phyloP scores from a whole-genome alignment of 2,113 vertebrate species.

The Otus sunia region DNA sequence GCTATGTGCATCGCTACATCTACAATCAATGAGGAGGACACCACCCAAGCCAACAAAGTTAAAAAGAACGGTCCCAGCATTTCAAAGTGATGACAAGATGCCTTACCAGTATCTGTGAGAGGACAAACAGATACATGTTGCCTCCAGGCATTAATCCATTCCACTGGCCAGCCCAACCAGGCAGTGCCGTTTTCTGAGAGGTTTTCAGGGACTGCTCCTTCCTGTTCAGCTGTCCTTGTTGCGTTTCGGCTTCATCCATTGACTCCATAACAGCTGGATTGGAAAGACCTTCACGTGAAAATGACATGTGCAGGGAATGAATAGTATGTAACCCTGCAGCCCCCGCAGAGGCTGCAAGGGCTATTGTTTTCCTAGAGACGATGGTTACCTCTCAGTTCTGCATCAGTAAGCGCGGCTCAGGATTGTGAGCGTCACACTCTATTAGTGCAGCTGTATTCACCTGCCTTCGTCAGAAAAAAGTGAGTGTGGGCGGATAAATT shows the following conservation, averaged over 20 bases:
- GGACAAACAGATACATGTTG: constrained; percentile 80
- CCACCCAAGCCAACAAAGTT: not conserved
- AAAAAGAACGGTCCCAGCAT: not conserved
- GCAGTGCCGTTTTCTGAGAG: constrained; percentile 62
- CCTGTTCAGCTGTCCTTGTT: constrained; percentile 28
- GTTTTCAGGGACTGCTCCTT: constrained; percentile 62
- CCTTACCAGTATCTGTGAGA: constrained; percentile 91
- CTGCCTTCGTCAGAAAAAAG: constrained; percentile 77
- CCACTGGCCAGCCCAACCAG: constrained; percentile 69
- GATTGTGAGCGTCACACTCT: constrained; percentile 68
- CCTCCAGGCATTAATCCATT: constrained; percentile 79
- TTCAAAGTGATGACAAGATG: not conserved
- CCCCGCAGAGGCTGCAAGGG: not conserved
- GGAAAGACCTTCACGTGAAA: constrained; percentile 60
- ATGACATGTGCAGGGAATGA: constrained; percentile 6
- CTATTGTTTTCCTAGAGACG: constrained; percentile 13
- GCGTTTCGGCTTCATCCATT: constrained; percentile 58
- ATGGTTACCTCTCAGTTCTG: constrained; percentile 46
- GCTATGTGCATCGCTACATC: not conserved
- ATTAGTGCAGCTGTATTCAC: constrained; percentile 73
- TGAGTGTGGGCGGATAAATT: constrained; percentile 77
- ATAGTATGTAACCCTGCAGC: not conserved
- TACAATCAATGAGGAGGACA: not conserved
- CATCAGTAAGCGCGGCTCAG: constrained; percentile 59
- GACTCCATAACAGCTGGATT: constrained; percentile 69